Conservation (phyloP, 2,797 vertebrate genomes). For the Dallia pectoralis region DNA sequence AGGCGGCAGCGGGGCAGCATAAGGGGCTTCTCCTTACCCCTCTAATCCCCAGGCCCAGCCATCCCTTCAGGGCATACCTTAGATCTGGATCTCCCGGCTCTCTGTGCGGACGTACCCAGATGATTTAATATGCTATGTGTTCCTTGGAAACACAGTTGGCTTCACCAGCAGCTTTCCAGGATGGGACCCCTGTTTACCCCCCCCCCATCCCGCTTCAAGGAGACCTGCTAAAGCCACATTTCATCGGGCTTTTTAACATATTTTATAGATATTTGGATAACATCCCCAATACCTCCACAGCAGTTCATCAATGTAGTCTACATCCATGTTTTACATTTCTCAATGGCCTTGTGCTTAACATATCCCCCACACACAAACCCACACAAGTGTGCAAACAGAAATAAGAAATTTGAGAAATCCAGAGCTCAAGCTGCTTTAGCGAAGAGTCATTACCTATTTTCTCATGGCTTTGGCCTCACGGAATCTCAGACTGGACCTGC, state of each 20-base stretch:
- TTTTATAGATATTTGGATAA: conserved; percentile 48
- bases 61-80: conserved; percentile 99
- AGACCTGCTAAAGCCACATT: conserved; percentile 84
- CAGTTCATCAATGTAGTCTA: not conserved
- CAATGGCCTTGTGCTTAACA: not conserved
- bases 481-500: conserved; percentile 44
- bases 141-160: conserved; percentile 83
- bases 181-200: conserved; percentile 62
- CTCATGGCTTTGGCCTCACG: conserved; percentile 39
- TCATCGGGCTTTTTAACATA: conserved; percentile 70
- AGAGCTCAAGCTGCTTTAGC: conserved; percentile 39
- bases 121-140: conserved; percentile 99
- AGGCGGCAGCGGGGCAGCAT: conserved; percentile 39
- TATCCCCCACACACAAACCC: conserved; percentile 4
- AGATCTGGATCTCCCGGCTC: conserved; percentile 86
- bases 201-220: conserved; percentile 78
- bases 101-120: conserved; percentile 65
- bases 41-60: conserved; percentile 99
- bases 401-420: conserved; percentile 34
- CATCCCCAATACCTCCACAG: not conserved
- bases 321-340: not conserved
- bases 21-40: conserved; percentile 89
- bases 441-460: conserved; percentile 42
- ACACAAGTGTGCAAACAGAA: conserved; percentile 31
- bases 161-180: conserved; percentile 81